These are phyloP conservation scores for Sceloporus tristichus DNA, from an alignment of 2,113 vertebrate species.

Conservation along the genomic window DNA sequence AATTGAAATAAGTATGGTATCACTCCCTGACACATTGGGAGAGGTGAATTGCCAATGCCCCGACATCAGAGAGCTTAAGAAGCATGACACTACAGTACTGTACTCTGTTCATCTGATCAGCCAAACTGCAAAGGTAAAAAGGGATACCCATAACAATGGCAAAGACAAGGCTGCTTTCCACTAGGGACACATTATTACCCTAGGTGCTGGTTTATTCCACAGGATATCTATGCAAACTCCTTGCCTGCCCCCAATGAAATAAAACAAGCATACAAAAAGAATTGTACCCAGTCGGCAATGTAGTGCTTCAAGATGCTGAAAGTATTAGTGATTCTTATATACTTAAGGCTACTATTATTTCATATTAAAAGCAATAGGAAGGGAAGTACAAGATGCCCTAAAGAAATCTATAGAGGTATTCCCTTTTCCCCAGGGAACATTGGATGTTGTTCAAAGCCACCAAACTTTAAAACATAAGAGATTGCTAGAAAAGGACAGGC, in stretches of 20 bases:
- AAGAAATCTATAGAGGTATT: background rate
- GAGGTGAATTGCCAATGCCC: no score
- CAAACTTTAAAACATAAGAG: constrained; percentile 6
- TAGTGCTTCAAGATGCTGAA: background rate
- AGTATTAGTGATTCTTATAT: no score
- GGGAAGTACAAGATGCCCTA: background rate
- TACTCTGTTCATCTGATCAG: background rate
- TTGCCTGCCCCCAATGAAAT: background rate
- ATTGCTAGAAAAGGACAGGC: no score
- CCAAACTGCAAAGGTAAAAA: background rate
- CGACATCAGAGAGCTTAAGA: no score
- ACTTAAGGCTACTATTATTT: background rate
- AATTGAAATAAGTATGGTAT: no score
- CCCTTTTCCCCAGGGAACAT: background rate
- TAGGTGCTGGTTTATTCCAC: background rate
- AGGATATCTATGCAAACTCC: background rate
- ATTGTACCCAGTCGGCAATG: no score
- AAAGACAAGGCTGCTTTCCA: background rate
- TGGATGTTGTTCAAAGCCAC: background rate
- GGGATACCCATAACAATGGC: no score
- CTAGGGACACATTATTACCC: background rate
- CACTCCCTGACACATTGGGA: no score
- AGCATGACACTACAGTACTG: no score
- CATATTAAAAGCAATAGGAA: background rate
- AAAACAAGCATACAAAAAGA: no score